Evolutionary conservation across 2,797 vertebrate genomes (phyloP), one percentile per base, ranked within the genome.

Genomic region (Centroberyx gerrardi): DNA sequence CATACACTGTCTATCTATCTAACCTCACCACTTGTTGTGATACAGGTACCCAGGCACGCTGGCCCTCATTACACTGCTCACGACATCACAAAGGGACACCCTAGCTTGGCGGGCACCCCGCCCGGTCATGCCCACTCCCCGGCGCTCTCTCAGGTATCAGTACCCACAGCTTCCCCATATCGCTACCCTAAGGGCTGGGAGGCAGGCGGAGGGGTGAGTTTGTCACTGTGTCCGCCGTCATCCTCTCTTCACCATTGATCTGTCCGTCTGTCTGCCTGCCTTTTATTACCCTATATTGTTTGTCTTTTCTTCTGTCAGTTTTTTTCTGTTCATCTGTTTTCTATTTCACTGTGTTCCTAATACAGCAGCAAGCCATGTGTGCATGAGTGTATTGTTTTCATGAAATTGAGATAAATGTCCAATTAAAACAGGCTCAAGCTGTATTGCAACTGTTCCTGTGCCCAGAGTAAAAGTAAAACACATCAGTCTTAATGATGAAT

Each of bases 21-120:
- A 54, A 83, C 48, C 27, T 53, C 5, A 13, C 48, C 87, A 87
- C 82, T 90, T 88, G 94, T 73, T 91, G 93, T 96, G 52, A 90
- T 91, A 62, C 95, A 99, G 95, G 97, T 99, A 93, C 94, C 97
- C 82, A 96, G 97, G 92, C 98, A 97, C 60, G 95, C 96, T 75
- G 95, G 96, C 85, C 94, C 97, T 85, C 95, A 95, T 78, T 99
- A 96, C 85, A 92, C 95, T 90, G 92, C 97, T 89, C 97, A 99
- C 88, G 98, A 99, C 93, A 95, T 99, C 93, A 95, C 94, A 94
- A 99, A 99, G 96, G 97, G 97, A 94, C 98, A 98, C 90, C 96
- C 97, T 22, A 97, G 93, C 88, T 95, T 99, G 91, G 95, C 96
- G 58, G 97, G 96, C 76, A 99, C 98, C 1, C 97, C 98, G 22